Base-by-base conservation (phyloP, 2,113 vertebrate genomes). In the Neogale vison region DNA sequence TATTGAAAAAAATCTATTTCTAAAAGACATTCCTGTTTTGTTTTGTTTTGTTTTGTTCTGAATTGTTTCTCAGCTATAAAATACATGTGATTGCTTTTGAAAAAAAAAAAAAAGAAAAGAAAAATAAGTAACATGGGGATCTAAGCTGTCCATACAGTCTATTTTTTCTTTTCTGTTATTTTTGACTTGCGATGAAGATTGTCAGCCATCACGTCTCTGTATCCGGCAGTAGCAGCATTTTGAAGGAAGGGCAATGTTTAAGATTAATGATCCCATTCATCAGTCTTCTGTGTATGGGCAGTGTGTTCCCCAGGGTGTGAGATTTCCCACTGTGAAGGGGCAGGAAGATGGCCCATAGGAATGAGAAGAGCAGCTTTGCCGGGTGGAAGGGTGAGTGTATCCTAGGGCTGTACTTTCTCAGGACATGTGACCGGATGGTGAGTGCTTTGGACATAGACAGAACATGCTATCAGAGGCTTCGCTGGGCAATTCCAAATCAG, bases 41-140 rank as follows among this genome's bases (percentile, higher is more conserved):
- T 79, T 97, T 87, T 83, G 20, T 79, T 97, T 87, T 82, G 20
- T 80, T 88, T 90, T 65, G 42, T 72, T 85, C 79, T 57, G 15
- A 65, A 95, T 87, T 82, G 83, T 34, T 93, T 88, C 24, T 93
- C 34, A 59, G 59, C 7, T 67, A 1, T 74, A 94, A 82, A n/a
- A 3, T 26, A n/a, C 0, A 31, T 14, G 4, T 1, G 13, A 29
- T 52, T 57, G 4, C 55, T 95, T 95, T 94, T 95, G 55, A 39
- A 45, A 47, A 82, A 95, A 67, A 4, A 26, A 90, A 71, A 87
- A 61, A 4, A 26, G 90, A 63, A 87, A 61, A 3, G 7, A 74
- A 42, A 89, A 63, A 29, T 4, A 80, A 89, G 29, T 23, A 50
- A 21, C 36, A 7, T 57, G 31, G 47, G 45, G 13, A 86, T 65